These are phyloP conservation scores for Allophyes oxyacanthae DNA, from an alignment of 2,888 invertebrate genomes.

Conservation along the genomic window DNA sequence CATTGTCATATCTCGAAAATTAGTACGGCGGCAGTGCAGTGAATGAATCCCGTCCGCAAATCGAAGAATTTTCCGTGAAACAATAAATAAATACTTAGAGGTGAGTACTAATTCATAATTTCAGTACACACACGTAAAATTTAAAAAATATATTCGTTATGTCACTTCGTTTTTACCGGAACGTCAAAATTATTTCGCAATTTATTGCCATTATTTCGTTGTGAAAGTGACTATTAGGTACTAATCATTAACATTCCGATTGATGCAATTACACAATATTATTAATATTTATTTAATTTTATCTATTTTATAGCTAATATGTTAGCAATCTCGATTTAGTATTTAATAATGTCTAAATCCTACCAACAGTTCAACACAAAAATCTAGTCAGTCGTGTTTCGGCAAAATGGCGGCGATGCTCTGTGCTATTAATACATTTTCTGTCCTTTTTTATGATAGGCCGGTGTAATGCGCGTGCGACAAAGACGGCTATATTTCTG, in stretches of 20 bases:
- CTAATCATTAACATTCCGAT: slow-evolving; percentile 39
- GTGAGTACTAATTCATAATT: slow-evolving; percentile 69
- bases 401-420: slow-evolving; percentile 86
- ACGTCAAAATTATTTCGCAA: slow-evolving; percentile 66
- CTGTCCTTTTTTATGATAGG: slow-evolving; percentile 68
- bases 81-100: slow-evolving; percentile 72
- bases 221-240: slow-evolving; percentile 51
- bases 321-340: slow-evolving; percentile 39
- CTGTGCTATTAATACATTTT: slow-evolving; percentile 82
- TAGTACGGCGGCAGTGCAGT: slow-evolving; percentile 86
- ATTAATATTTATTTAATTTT: slow-evolving; percentile 33
- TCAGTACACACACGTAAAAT: slow-evolving; percentile 33
- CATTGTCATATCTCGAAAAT: slow-evolving; percentile 88
- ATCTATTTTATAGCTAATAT: slow-evolving; percentile 23
- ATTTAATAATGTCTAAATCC: slow-evolving; percentile 59
- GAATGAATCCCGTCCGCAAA: slow-evolving; percentile 88
- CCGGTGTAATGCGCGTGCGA: slow-evolving; percentile 55
- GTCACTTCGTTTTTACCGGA: slow-evolving; percentile 50
- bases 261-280: slow-evolving; percentile 30
- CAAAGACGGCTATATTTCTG: slow-evolving; percentile 75
- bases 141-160: slow-evolving; percentile 55
- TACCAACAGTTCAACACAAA: slow-evolving; percentile 67
- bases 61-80: slow-evolving; percentile 84
- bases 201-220: slow-evolving; percentile 65
- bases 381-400: slow-evolving; percentile 79